Conservation (phyloP, 2,113 vertebrate genomes). For the Dermatemys mawii region DNA sequence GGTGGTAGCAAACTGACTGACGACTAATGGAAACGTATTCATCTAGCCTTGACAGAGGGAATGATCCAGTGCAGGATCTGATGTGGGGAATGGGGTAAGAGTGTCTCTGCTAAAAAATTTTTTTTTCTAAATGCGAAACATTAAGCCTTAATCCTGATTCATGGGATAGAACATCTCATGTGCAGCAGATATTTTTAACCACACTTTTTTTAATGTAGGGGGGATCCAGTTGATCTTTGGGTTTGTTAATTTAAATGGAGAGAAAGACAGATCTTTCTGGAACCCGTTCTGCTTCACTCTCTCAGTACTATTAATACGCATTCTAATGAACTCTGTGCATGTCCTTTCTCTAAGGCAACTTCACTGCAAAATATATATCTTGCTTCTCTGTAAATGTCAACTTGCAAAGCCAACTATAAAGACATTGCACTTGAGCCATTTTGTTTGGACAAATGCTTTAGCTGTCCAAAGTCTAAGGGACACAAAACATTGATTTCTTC, state of each 20-base stretch:
- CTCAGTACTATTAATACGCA: fast-evolving
- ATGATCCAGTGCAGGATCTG: neutral
- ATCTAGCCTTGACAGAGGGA: neutral
- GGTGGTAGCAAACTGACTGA: neutral
- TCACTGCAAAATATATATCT: neutral
- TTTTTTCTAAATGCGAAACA: neutral
- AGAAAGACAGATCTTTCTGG: neutral
- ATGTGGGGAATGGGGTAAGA: neutral
- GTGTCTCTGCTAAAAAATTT: fast-evolving
- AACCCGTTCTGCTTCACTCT: fast-evolving
- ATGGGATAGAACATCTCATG: neutral
- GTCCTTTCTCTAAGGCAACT: neutral
- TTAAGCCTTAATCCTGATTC: fast-evolving
- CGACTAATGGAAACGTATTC: neutral
- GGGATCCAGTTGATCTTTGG: neutral
- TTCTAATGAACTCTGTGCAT: neutral
- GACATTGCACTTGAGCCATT: neutral
- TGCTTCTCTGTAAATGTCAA: neutral
- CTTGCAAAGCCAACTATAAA: neutral
- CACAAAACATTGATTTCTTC: neutral
- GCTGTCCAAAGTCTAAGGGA: neutral
- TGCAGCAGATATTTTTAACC: neutral
- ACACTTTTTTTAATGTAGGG: neutral
- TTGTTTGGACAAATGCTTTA: neutral
- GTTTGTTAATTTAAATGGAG: neutral